Conservation (phyloP, 2,113 vertebrate species). For the Atrichornis clamosus region DNA sequence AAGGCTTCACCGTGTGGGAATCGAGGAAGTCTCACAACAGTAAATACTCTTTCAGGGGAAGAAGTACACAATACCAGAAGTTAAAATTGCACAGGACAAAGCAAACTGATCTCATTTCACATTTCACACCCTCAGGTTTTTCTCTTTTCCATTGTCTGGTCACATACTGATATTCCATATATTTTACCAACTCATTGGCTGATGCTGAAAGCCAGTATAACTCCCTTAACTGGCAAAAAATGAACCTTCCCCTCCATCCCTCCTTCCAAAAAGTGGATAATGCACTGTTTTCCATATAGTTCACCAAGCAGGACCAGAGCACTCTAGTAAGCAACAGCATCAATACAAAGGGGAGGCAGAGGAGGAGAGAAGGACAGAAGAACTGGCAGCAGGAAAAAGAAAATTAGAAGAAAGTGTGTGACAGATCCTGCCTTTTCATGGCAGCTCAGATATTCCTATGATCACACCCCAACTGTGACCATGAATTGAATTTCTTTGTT, state of each 20-base stretch:
- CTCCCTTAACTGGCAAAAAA: background rate
- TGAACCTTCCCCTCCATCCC: background rate
- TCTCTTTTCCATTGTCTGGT: background rate
- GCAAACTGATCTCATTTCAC: background rate
- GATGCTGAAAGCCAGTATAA: background rate
- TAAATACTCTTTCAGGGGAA: background rate
- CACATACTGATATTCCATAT: background rate
- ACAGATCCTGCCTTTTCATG: background rate
- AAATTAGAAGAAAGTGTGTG: background rate
- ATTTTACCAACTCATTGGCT: fast-evolving
- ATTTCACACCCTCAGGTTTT: background rate
- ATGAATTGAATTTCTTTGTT: background rate
- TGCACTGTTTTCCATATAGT: background rate
- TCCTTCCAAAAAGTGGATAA: background rate
- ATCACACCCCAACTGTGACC: background rate
- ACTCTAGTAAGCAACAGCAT: background rate
- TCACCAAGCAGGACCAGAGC: background rate
- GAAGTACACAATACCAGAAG: background rate
- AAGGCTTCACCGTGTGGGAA: fast-evolving
- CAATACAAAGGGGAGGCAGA: background rate
- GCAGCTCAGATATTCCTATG: background rate
- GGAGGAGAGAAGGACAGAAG: background rate
- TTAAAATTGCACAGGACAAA: background rate
- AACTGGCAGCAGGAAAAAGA: background rate
- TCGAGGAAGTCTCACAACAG: background rate